A percentile compares a stretch with the other conserved stretches of the same genome.
Conservation (phyloP, 2,888 invertebrate genomes). For the Anticlea derivata region DNA sequence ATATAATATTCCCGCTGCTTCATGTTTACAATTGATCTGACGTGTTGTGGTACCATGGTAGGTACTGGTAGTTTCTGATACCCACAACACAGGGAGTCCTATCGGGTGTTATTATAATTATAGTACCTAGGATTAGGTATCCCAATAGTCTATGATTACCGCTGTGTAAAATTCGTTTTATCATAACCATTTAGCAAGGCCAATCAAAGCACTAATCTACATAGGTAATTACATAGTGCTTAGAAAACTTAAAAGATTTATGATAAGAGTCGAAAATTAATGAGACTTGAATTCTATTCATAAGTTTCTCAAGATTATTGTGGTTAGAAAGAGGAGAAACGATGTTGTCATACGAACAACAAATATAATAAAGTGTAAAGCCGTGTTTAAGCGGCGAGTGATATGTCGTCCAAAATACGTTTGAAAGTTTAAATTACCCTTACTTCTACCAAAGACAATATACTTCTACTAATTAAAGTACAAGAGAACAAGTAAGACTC, state of each 20-base stretch:
- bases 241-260: constrained; percentile 31
- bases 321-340: constrained; percentile 39
- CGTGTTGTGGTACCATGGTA: too few relatives aligned
- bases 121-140: neutral
- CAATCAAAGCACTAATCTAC: constrained; percentile 30
- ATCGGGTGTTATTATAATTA: too few relatives aligned
- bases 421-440: too few relatives aligned
- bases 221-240: constrained; percentile 34
- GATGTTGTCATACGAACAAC: constrained; percentile 47
- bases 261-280: constrained; percentile 32
- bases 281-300: constrained; percentile 23
- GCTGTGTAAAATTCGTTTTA: constrained; percentile 14
- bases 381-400: too few relatives aligned
- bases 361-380: constrained; percentile 44
- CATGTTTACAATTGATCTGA: too few relatives aligned
- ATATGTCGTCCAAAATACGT: too few relatives aligned
- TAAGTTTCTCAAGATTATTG: constrained; percentile 35
- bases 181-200: constrained; percentile 31
- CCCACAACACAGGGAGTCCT: too few relatives aligned
- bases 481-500: too few relatives aligned
- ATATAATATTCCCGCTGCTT: too few relatives aligned
- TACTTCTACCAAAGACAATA: too few relatives aligned
- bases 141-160: constrained; percentile 22
- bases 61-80: too few relatives aligned
- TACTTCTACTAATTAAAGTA: too few relatives aligned